Evolutionary conservation across 2,888 invertebrate genomes (phyloP).

Genomic region (Macrophya alboannulata): DNA sequence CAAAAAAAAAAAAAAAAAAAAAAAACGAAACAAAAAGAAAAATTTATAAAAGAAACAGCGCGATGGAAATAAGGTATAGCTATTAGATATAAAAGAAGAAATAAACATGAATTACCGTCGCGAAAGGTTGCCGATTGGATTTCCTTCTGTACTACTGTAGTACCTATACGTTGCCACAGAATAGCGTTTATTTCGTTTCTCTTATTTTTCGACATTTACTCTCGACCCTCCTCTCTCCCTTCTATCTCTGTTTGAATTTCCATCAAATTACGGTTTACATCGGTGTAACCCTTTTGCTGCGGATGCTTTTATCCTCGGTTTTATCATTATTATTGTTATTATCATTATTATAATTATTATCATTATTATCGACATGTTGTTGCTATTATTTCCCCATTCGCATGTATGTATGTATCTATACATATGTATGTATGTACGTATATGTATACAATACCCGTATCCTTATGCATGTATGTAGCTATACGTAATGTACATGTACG

Average conservation of each 20-base stretch:
- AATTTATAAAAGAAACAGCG: neutral
- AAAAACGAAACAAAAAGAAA: too few species aligned
- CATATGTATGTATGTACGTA: neutral
- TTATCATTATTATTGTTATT: conserved; percentile 20
- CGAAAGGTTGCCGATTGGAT: conserved; percentile 4
- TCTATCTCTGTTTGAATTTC: conserved; percentile 36
- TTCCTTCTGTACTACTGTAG: conserved; percentile 15
- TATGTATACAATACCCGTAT: too few species aligned
- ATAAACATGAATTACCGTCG: conserved; percentile 2
- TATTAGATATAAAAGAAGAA: neutral
- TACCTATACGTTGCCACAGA: neutral
- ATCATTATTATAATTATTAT: conserved; percentile 27
- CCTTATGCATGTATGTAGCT: neutral
- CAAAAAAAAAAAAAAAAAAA: too few species aligned
- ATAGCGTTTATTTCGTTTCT: conserved; percentile 30
- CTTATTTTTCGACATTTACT: conserved; percentile 31
- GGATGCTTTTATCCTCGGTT: conserved; percentile 43
- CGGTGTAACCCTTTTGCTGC: conserved; percentile 39
- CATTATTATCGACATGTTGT: conserved; percentile 23
- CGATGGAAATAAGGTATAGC: neutral
- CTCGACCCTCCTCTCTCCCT: neutral
- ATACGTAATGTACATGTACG: neutral
- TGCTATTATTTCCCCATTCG: conserved; percentile 29
- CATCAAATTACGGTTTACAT: conserved; percentile 50
- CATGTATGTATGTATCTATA: neutral